These are phyloP conservation scores for Hyles lineata DNA, from an alignment of 2,888 invertebrate species.

Conservation along the genomic window DNA sequence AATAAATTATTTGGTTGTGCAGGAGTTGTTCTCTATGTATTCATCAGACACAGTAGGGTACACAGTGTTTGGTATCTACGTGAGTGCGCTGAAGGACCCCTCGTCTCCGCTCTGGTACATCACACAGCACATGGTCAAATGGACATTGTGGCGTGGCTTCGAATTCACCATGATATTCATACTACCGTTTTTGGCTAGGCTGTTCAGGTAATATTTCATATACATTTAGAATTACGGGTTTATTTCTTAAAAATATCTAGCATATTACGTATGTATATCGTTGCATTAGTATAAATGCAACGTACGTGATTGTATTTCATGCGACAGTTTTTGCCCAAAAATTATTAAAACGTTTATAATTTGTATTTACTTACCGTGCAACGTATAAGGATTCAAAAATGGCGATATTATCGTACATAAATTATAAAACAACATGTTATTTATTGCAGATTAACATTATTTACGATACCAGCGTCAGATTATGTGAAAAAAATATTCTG, in stretches of 20 bases:
- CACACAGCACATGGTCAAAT: constrained; percentile 69
- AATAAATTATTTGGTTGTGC: neutral
- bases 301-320: too few relatives aligned
- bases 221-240: neutral
- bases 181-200: constrained; percentile 57
- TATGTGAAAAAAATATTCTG: constrained; percentile 65
- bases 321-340: too few relatives aligned
- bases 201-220: constrained; percentile 54
- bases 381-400: too few relatives aligned
- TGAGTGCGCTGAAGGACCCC: constrained; percentile 61
- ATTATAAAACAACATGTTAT: neutral
- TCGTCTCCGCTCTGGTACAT: constrained; percentile 70
- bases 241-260: too few relatives aligned
- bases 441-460: constrained; percentile 62
- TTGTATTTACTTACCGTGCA: too few relatives aligned
- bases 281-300: too few relatives aligned
- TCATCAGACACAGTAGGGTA: constrained; percentile 71
- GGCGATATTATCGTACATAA: too few relatives aligned
- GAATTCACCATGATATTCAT: constrained; percentile 68
- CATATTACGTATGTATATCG: too few relatives aligned
- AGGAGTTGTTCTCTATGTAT: constrained; percentile 74
- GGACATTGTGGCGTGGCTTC: constrained; percentile 69
- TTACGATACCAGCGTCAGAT: constrained; percentile 62
- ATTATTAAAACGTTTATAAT: too few relatives aligned
- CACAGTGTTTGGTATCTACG: constrained; percentile 66